Evolutionary conservation across 2,888 invertebrate species (phyloP).

Genomic region (Phengaris arion): DNA sequence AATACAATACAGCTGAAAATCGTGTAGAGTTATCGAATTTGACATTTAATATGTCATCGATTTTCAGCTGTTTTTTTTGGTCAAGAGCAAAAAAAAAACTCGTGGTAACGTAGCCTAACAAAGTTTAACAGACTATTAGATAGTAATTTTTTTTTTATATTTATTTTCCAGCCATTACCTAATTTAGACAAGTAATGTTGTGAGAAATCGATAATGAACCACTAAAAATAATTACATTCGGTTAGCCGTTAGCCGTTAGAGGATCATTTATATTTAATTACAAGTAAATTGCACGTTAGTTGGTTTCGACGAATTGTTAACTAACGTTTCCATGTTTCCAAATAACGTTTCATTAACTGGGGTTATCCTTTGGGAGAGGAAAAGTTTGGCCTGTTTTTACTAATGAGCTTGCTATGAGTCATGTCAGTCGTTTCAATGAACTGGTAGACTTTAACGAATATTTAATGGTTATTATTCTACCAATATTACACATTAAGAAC

Average conservation of each 20-base stretch:
- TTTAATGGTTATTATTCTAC: too few species aligned
- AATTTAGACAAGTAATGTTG: not conserved
- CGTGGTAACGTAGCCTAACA: too few species aligned
- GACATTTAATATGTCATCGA: too few species aligned
- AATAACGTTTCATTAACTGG: not conserved
- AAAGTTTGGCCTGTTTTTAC: not conserved
- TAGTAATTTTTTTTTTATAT: too few species aligned
- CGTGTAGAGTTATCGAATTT: too few species aligned
- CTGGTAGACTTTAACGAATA: too few species aligned
- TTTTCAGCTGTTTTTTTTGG: too few species aligned
- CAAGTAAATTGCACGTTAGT: not conserved
- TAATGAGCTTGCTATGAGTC: not conserved
- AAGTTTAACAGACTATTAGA: too few species aligned
- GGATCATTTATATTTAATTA: slow-evolving; percentile 1
- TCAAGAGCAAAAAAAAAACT: too few species aligned
- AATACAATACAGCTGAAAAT: too few species aligned
- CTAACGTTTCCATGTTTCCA: not conserved
- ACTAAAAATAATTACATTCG: slow-evolving; percentile 1
- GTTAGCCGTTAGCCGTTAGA: not conserved
- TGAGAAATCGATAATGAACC: not conserved
- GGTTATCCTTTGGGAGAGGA: not conserved
- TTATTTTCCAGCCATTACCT: not conserved
- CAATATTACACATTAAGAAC: too few species aligned
- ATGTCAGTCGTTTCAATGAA: too few species aligned
- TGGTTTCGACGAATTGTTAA: not conserved